phyloP scores from a whole-genome alignment of 2,888 invertebrate species.

The Pammene fasciana region DNA sequence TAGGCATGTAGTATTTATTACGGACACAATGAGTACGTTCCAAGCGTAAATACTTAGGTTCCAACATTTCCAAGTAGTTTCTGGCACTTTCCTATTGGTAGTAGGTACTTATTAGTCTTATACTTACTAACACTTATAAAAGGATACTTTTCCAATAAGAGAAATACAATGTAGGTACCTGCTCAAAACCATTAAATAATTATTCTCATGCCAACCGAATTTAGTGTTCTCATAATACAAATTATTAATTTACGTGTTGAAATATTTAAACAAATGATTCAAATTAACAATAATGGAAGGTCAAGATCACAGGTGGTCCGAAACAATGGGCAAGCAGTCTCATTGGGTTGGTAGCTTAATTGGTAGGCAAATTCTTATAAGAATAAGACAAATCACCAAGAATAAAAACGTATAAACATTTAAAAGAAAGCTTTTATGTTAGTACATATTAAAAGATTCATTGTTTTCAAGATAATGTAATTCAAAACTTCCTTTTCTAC shows the following conservation, averaged over 20 bases:
- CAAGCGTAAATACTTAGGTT: no score
- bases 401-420: no score
- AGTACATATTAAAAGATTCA: no score
- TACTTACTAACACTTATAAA: no score
- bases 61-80: no score
- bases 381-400: not conserved
- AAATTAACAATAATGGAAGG: constrained; percentile 54
- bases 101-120: no score
- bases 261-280: constrained; percentile 53
- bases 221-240: constrained; percentile 8
- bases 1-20: no score
- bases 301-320: constrained; percentile 60
- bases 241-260: constrained; percentile 42
- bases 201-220: not conserved
- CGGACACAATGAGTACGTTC: no score
- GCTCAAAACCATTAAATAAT: not conserved
- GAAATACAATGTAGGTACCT: not conserved
- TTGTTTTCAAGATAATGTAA: no score
- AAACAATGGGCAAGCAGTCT: constrained; percentile 53
- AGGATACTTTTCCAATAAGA: constrained; percentile 1
- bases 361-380: constrained; percentile 5
- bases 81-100: no score
- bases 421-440: no score
- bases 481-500: not conserved
- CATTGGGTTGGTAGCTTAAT: constrained; percentile 48